Percentiles rank a stretch among this genome's conserved stretches.
These are phyloP conservation scores for Oscheius sp. DNA, from an alignment of 2,888 invertebrate genomes.

Conservation along the genomic window DNA sequence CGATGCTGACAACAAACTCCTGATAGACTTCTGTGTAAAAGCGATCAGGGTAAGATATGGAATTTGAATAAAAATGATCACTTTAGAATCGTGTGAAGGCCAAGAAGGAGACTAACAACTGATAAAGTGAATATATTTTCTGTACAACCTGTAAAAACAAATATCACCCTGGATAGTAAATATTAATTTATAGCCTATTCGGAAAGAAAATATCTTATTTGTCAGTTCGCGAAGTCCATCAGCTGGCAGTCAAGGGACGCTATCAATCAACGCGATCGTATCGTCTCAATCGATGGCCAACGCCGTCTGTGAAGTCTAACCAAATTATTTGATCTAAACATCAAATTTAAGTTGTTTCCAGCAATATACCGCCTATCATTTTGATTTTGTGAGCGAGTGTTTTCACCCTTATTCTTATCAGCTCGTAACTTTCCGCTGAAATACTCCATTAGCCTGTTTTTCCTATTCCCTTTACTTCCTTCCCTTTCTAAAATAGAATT, in stretches of 20 bases:
- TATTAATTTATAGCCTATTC: not conserved
- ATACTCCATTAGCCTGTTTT: not conserved
- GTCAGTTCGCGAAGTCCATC: slow-evolving; percentile 16
- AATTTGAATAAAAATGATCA: no score
- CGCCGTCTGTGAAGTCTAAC: not conserved
- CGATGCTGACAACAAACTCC: no score
- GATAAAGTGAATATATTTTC: not conserved
- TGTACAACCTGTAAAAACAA: not conserved
- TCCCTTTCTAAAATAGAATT: not conserved
- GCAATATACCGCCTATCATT: slow-evolving; percentile 6
- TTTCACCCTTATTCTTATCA: not conserved
- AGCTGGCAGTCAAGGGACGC: slow-evolving; percentile 23
- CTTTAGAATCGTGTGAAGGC: no score
- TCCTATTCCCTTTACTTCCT: not conserved
- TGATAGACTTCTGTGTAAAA: no score
- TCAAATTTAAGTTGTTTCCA: no score
- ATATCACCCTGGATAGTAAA: not conserved
- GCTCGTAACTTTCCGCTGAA: not conserved
- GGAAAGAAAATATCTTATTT: not conserved
- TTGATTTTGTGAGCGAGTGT: not conserved
- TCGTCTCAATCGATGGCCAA: slow-evolving; percentile 22
- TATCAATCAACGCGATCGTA: slow-evolving; percentile 29
- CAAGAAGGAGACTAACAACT: no score
- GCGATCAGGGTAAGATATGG: no score
- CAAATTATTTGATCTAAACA: no score